A percentile compares a stretch with the other conserved stretches of the same genome.
Conservation (phyloP, 2,797 vertebrate species). For the Spinus pinus region DNA sequence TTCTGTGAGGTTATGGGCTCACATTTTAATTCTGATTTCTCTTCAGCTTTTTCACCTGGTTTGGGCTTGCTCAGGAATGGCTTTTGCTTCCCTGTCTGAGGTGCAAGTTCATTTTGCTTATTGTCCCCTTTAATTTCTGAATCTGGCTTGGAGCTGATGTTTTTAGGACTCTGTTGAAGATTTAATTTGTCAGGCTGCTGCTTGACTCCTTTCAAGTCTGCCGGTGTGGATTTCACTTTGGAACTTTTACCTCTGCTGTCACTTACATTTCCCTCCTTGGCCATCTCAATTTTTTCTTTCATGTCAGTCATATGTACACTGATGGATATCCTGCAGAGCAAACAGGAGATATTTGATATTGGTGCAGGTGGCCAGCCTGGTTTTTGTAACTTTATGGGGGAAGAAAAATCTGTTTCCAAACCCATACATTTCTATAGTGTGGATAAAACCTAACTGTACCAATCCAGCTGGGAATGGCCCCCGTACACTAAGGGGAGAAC, state of each 20-base stretch:
- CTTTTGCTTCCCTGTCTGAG: not conserved
- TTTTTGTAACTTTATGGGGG: not conserved
- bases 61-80: not conserved
- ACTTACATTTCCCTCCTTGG: not conserved
- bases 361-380: not conserved
- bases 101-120: not conserved
- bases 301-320: slow-evolving; percentile 24
- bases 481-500: not conserved
- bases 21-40: not conserved
- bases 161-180: not conserved
- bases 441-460: not conserved
- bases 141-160: not conserved
- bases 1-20: not conserved
- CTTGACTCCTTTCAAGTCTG: not conserved
- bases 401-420: not conserved
- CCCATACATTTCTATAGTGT: not conserved
- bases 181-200: slow-evolving; percentile 3
- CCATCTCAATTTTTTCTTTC: slow-evolving; percentile 32
- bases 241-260: not conserved
- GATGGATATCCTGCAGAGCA: slow-evolving; percentile 65
- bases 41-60: not conserved
- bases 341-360: not conserved
- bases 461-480: not conserved
- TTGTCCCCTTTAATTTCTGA: not conserved
- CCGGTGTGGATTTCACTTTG: not conserved